A percentile compares a stretch with the other conserved stretches of the same genome.
These are phyloP conservation scores for Caenorhabditis sp. DNA, from an alignment of 2,888 invertebrate genomes.

Conservation along the genomic window DNA sequence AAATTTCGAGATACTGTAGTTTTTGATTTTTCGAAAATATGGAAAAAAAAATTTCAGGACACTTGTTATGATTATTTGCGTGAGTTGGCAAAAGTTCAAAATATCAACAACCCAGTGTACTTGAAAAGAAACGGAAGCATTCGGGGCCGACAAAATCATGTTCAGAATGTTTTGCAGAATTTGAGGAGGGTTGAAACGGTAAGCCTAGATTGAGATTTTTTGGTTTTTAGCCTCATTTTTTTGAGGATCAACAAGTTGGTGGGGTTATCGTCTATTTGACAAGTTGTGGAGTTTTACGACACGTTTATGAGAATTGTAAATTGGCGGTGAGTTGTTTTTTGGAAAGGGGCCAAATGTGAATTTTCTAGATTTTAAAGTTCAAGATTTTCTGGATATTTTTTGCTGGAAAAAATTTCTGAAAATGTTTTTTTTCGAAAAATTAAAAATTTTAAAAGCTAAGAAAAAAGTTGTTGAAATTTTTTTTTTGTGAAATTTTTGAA, in stretches of 20 bases:
- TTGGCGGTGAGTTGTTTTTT: background rate
- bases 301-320: background rate
- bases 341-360: too few relatives aligned
- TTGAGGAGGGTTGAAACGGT: background rate
- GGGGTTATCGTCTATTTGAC: background rate
- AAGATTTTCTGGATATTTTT: too few relatives aligned
- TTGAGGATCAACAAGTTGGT: background rate
- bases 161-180: background rate
- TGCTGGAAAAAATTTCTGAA: too few relatives aligned
- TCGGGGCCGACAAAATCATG: background rate
- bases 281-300: background rate
- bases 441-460: too few relatives aligned
- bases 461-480: too few relatives aligned
- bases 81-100: background rate
- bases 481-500: too few relatives aligned
- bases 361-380: too few relatives aligned
- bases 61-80: background rate
- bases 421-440: too few relatives aligned
- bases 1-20: too few relatives aligned
- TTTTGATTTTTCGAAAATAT: too few relatives aligned
- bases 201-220: background rate
- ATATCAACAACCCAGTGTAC: background rate
- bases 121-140: background rate
- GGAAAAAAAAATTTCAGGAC: background rate
- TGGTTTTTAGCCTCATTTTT: background rate